A percentile compares a stretch with the other conserved stretches of the same genome.
These are phyloP conservation scores for Malacosoma neustria DNA, from an alignment of 2,888 invertebrate genomes.

Conservation along the genomic window DNA sequence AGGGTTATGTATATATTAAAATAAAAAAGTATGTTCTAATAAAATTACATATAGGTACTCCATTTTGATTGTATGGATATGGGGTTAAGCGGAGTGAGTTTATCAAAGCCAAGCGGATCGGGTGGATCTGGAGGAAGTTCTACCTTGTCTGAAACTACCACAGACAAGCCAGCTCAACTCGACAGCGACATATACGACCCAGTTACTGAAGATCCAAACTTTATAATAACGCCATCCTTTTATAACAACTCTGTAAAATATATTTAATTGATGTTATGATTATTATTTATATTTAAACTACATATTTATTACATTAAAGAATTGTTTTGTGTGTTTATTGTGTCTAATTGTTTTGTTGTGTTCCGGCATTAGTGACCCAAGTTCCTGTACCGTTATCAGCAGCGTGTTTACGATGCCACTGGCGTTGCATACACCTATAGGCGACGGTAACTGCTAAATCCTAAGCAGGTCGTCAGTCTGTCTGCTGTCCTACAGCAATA, in stretches of 20 bases:
- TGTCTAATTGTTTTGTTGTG: background rate
- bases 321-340: background rate
- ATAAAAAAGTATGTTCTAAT: background rate
- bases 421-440: too few relatives aligned
- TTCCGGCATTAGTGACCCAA: too few relatives aligned
- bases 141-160: slow-evolving; percentile 17
- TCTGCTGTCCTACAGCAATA: too few relatives aligned
- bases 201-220: slow-evolving; percentile 62
- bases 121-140: slow-evolving; percentile 22
- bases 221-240: slow-evolving; percentile 34
- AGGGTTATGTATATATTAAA: too few relatives aligned
- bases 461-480: too few relatives aligned
- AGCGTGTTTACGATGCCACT: too few relatives aligned
- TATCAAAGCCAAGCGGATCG: slow-evolving; percentile 76
- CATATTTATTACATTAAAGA: background rate
- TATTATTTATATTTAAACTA: slow-evolving; percentile 2
- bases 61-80: slow-evolving; percentile 86
- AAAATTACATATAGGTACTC: slow-evolving; percentile 55
- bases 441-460: too few relatives aligned
- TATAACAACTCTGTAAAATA: slow-evolving; percentile 50
- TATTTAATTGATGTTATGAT: slow-evolving; percentile 29
- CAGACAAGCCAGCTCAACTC: slow-evolving; percentile 32
- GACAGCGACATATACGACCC: slow-evolving; percentile 72
- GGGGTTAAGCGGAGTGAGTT: slow-evolving; percentile 76
- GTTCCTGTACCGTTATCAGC: too few relatives aligned